Conservation (phyloP, 2,888 invertebrate species). For the Parnassius smintheus region DNA sequence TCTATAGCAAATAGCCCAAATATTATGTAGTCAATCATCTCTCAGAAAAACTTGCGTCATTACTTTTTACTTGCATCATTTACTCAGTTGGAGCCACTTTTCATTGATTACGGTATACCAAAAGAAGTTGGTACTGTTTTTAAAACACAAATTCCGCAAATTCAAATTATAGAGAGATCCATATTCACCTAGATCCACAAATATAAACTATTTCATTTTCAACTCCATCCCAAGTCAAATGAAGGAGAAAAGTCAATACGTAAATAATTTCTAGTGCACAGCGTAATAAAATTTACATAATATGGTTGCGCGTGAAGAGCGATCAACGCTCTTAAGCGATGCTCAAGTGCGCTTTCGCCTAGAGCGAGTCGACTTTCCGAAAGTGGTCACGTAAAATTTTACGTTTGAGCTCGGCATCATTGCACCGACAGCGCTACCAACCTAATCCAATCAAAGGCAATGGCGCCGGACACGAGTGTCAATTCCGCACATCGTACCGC, state of each 20-base stretch:
- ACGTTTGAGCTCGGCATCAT: constrained; percentile 71
- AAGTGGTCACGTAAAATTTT: constrained; percentile 81
- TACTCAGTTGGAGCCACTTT: too few relatives aligned
- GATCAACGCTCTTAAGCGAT: constrained; percentile 52
- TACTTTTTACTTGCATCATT: too few relatives aligned
- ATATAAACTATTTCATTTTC: too few relatives aligned
- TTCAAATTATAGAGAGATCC: too few relatives aligned
- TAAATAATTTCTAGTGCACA: constrained; percentile 17
- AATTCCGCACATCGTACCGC: constrained; percentile 59
- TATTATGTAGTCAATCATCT: too few relatives aligned
- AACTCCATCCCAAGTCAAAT: too few relatives aligned
- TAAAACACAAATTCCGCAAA: too few relatives aligned
- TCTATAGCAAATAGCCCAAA: too few relatives aligned
- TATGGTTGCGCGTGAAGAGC: constrained; percentile 54
- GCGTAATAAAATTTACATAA: constrained; percentile 66
- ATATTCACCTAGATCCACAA: too few relatives aligned
- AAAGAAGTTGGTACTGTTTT: too few relatives aligned
- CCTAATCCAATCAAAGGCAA: constrained; percentile 77
- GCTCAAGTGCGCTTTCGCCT: constrained; percentile 64
- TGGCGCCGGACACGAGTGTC: constrained; percentile 68
- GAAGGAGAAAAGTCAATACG: neutral
- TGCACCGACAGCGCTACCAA: constrained; percentile 67
- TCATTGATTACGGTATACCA: too few relatives aligned
- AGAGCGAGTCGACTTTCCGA: constrained; percentile 67
- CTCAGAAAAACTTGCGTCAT: too few relatives aligned